Percentiles rank a stretch among this genome's conserved stretches.
Conservation (phyloP, 1,140 invertebrate genomes). For the Drosophila rufa region DNA sequence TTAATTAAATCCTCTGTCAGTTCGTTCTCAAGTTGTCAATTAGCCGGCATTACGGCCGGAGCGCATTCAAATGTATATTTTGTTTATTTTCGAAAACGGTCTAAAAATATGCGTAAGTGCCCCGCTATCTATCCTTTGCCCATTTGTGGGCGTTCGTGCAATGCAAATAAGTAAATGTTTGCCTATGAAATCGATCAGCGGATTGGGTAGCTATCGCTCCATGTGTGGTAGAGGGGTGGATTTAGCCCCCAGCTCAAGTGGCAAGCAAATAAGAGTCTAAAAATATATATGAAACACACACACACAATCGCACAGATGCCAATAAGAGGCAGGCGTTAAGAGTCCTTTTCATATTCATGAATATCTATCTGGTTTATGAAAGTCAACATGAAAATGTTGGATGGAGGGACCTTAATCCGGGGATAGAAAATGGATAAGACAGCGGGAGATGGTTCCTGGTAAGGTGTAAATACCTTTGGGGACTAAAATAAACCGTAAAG, state of each 20-base stretch:
- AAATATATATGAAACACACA: conserved; percentile 33
- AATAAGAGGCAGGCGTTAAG: conserved; percentile 35
- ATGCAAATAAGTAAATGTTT: conserved; percentile 44
- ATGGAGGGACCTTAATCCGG: background rate
- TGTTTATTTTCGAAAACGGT: conserved; percentile 33
- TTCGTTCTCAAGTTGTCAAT: conserved; percentile 73
- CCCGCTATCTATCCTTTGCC: conserved; percentile 14
- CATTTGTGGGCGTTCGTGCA: conserved; percentile 25
- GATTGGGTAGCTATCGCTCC: conserved; percentile 17
- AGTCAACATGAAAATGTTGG: conserved; percentile 4
- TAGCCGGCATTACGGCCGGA: conserved; percentile 34
- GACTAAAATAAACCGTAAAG: background rate
- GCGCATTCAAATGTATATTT: conserved; percentile 20
- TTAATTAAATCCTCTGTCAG: conserved; percentile 75
- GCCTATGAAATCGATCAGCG: conserved; percentile 40
- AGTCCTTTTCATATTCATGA: conserved; percentile 11
- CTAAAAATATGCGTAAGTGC: conserved; percentile 34
- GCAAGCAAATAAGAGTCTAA: conserved; percentile 35
- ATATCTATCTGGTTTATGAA: conserved; percentile 26
- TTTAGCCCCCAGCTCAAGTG: conserved; percentile 25
- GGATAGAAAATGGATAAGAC: no score
- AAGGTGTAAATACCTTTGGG: background rate
- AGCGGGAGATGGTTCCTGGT: background rate
- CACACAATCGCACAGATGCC: background rate
- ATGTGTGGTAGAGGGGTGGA: background rate